Base-by-base conservation (phyloP, 2,113 vertebrate genomes). In the Clarias gariepinus region DNA sequence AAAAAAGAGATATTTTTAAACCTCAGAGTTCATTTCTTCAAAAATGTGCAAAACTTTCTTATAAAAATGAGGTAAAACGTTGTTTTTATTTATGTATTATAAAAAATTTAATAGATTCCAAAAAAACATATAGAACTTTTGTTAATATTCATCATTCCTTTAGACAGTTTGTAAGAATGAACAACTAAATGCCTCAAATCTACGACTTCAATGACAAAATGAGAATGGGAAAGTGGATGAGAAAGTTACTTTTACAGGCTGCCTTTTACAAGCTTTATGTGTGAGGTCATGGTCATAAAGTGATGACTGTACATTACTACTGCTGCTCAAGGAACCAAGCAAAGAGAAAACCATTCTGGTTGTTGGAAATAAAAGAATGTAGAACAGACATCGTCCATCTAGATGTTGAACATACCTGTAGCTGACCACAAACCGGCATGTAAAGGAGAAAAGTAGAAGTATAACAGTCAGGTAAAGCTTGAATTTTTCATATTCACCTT, bases 401-500 rank as follows among this genome's bases (percentile, higher is more conserved):
- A 53, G 18, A 41, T 61, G n/a, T 19, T 33, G 71, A 16, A 5
- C 33, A 69, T 57, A 99, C 98, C 98, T 97, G 94, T 96, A 98
- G 93, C 97, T 98, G 89, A 99, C 90, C 61, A 99, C 83, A 91
- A 99, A 97, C 16, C 96, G 95, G 90, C 98, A 99, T 0, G 95
- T 96, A 94, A 96, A 99, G 90, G 98, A 98, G 90, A 98, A 94
- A 0, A 99, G 87, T 66, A 99, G 95, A n/a, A 99, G 95, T 91
- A 99, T 96, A 92, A 99, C 97, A 23, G 97, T 99, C 94, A 99
- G 95, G 93, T 96, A 94, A 90, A 99, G 96, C 88, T 99, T 99
- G 89, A 99, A 99, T 89, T 99, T 99, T 94, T 99, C 98, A 0
- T 99, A 99, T 90, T 99, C 98, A 0, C 98, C 98, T 92, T 99